These are phyloP conservation scores for Nothobranchius furzeri DNA, from an alignment of 2,113 vertebrate species.

Conservation along the genomic window DNA sequence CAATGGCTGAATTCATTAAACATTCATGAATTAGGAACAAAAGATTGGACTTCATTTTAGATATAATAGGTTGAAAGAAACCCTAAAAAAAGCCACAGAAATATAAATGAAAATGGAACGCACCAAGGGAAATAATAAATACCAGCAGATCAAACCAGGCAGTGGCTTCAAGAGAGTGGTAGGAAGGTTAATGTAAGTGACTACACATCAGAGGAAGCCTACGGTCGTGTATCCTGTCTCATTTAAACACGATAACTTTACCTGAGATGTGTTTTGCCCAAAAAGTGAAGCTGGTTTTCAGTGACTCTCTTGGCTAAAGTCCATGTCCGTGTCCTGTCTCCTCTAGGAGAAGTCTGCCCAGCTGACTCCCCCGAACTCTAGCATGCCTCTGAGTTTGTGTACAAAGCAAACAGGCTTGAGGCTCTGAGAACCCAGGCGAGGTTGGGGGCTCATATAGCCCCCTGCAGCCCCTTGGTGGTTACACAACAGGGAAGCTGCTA, in stretches of 20 bases:
- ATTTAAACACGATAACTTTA: slow-evolving; percentile 26
- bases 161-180: not conserved
- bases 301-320: slow-evolving; percentile 44
- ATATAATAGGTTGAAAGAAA: slow-evolving; percentile 18
- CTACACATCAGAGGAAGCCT: no score
- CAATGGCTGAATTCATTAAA: slow-evolving; percentile 22
- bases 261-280: slow-evolving; percentile 42
- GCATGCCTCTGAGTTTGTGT: slow-evolving; percentile 32
- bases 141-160: slow-evolving; percentile 10
- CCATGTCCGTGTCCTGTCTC: slow-evolving; percentile 63
- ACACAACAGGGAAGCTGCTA: slow-evolving; percentile 60
- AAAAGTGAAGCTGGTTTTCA: slow-evolving; percentile 19
- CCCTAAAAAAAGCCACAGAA: slow-evolving; percentile 15
- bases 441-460: slow-evolving; percentile 66
- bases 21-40: slow-evolving; percentile 8
- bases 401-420: slow-evolving; percentile 28
- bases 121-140: slow-evolving; percentile 1
- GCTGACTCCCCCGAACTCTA: slow-evolving; percentile 24
- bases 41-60: slow-evolving; percentile 18
- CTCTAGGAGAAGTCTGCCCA: slow-evolving; percentile 34
- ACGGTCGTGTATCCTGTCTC: no score
- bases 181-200: not conserved
- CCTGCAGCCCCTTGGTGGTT: slow-evolving; percentile 51
- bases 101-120: not conserved
- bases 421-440: slow-evolving; percentile 66